Evolutionary conservation across 1,140 invertebrate species (phyloP), one percentile per base, ranked within the genome.

Genomic region (Leguminivora glycinivorella): DNA sequence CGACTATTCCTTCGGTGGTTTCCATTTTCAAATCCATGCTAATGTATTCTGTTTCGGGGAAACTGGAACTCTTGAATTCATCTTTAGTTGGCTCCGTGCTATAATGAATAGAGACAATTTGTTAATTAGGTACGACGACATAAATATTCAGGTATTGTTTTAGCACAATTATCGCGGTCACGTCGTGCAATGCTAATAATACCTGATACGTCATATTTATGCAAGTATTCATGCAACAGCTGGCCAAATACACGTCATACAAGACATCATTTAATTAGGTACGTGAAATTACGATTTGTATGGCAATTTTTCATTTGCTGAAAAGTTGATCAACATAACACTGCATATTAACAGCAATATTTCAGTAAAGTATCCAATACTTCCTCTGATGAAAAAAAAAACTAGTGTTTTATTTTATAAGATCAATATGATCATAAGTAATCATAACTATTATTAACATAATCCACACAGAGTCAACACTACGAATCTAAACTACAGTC

Each of bases 61-160:
- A 29, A 19, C 58, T 63, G n/a, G 25, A n/a, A 31, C 58, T 63
- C 26, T 63, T 63, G 26, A 63, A 63, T n/a, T 63, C 58, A 17
- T 63, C 14, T n/a, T 63, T 63, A 31, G 26, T 34, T 31, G 58
- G 26, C 29, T 63, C 58, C n/a, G 29, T 63, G 58, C 58, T 63
- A 29, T 31, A 31, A 63, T 10, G 9, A 29, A 5, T 17, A 34
- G n/a, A 34, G 22, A 63, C 3, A 17, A 63, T 63, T 31, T 24
- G n/a, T 25, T 56, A 0, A 56, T 10, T 25, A 12, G n/a, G 19
- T 19, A 25, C 12, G 52, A 10, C 19, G 10, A 56, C 6, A 56
- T 38, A 38, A 38, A 14, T 38, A n/a, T n/a, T n/a, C n/a, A 25
- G 52, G 56, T 17, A 17, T 60, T 14, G 29, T 29, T 60, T 60